phyloP scores from a whole-genome alignment of 1,140 invertebrate genomes.

The Pseudomyrmex gracilis region DNA sequence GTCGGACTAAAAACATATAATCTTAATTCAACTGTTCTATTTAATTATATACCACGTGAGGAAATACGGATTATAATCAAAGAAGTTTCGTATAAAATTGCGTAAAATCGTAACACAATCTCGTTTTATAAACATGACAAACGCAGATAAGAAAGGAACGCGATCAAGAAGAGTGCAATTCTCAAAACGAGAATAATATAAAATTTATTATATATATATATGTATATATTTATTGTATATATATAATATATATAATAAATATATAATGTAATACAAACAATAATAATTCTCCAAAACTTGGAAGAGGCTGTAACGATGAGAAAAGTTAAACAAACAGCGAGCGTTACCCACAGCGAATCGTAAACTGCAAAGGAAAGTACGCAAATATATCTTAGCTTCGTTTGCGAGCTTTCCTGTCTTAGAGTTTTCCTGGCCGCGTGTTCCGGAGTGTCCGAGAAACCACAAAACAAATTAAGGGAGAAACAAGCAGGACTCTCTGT shows the following conservation, averaged over 20 bases:
- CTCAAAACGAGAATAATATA: too few species aligned
- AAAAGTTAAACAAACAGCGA: neutral
- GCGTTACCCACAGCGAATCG: neutral
- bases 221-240: too few species aligned
- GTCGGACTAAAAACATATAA: neutral
- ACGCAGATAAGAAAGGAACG: neutral
- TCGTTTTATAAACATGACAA: conserved; percentile 11
- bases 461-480: conserved; percentile 24
- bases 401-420: conserved; percentile 19
- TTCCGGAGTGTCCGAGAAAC: neutral
- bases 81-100: neutral
- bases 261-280: neutral
- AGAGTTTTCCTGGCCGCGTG: neutral
- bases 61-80: neutral
- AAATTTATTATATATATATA: too few species aligned
- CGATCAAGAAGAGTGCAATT: conserved; percentile 1
- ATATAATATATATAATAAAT: neutral
- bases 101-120: conserved; percentile 2
- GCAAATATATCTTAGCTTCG: conserved; percentile 5
- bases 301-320: neutral
- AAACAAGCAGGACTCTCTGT: neutral
- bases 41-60: conserved; percentile 19
- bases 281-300: neutral
- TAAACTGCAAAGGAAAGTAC: neutral
- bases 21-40: conserved; percentile 7